Percentiles rank a stretch among this genome's conserved stretches.
Evolutionary conservation across 2,797 vertebrate species (phyloP).

Genomic region (Cuculus canorus): DNA sequence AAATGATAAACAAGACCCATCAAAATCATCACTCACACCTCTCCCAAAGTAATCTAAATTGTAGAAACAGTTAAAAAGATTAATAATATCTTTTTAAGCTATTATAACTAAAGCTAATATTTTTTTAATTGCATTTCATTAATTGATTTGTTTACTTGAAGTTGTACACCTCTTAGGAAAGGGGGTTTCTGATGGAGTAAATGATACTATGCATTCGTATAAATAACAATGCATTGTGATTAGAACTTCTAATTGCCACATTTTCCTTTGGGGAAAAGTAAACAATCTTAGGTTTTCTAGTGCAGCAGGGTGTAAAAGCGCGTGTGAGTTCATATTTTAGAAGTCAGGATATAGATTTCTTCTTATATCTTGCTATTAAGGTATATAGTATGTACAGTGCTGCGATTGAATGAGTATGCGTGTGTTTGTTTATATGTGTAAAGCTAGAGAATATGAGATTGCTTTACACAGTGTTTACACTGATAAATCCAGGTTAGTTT

Average conservation of each 20-base stretch:
- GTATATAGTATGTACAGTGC: background rate
- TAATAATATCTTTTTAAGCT: background rate
- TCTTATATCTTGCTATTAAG: background rate
- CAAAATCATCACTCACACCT: slow-evolving; percentile 75
- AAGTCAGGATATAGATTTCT: background rate
- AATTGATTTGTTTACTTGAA: background rate
- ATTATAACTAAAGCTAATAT: background rate
- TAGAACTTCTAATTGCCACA: background rate
- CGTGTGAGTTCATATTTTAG: background rate
- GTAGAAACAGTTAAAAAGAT: background rate
- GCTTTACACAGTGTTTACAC: background rate
- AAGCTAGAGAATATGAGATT: background rate
- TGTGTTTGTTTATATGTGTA: background rate
- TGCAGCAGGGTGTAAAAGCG: background rate
- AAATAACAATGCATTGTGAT: background rate
- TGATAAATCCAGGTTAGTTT: background rate
- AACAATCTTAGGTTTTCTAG: background rate
- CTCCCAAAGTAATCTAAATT: slow-evolving; percentile 74
- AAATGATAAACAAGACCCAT: slow-evolving; percentile 85
- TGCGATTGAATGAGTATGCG: background rate
- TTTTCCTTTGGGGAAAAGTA: background rate
- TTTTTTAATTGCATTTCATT: background rate
- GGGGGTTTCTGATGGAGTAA: background rate
- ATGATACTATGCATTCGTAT: background rate
- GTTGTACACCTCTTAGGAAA: background rate